Evolutionary conservation across 2,888 invertebrate species (phyloP).

Genomic region (Eilema caniola): DNA sequence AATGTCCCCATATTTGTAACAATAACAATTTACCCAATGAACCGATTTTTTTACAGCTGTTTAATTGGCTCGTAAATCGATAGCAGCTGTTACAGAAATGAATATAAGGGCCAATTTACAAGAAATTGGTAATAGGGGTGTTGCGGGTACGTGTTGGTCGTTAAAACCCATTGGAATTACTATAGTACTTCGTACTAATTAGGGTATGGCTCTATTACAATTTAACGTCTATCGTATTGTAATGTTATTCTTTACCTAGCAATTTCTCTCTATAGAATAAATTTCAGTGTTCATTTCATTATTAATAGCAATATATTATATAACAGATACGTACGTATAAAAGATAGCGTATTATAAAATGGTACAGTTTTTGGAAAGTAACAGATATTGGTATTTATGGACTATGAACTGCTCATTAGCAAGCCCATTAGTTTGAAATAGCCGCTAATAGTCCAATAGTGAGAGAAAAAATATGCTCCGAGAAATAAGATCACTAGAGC

Average conservation of each 20-base stretch:
- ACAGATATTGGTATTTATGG: neutral
- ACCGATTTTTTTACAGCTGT: constrained; percentile 55
- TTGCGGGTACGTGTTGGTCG: constrained; percentile 57
- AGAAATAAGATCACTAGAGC: constrained; percentile 56
- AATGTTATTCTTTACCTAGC: neutral
- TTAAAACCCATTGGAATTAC: constrained; percentile 40
- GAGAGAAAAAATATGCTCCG: constrained; percentile 23
- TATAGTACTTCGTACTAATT: constrained; percentile 50
- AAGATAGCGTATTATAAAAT: too few relatives aligned
- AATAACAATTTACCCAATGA: constrained; percentile 51
- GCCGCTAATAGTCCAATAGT: constrained; percentile 21
- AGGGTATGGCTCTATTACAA: constrained; percentile 41
- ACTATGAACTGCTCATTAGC: constrained; percentile 10
- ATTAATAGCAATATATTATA: neutral
- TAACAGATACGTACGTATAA: neutral
- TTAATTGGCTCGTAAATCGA: constrained; percentile 82
- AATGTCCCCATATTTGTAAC: constrained; percentile 45
- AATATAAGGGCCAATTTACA: constrained; percentile 79
- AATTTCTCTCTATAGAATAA: neutral
- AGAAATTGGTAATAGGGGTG: constrained; percentile 75
- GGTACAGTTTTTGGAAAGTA: too few relatives aligned
- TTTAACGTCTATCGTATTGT: neutral
- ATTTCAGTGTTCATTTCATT: neutral
- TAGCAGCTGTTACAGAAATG: constrained; percentile 74
- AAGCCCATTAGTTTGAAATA: constrained; percentile 16